These are phyloP conservation scores for Papilio helenus DNA, from an alignment of 1,140 invertebrate species.

Conservation along the genomic window DNA sequence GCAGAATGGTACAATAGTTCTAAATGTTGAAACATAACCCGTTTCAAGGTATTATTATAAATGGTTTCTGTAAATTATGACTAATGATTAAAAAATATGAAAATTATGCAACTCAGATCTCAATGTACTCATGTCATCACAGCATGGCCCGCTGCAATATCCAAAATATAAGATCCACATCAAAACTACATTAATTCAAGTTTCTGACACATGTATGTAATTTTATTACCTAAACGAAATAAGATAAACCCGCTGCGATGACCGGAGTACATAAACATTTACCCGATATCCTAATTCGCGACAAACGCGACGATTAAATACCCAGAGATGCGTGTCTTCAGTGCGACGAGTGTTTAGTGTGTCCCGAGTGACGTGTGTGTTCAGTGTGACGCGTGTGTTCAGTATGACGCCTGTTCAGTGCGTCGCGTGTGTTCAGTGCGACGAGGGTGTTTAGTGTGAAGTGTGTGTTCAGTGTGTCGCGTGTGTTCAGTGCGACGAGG, in stretches of 20 bases:
- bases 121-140: not conserved
- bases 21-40: not conserved
- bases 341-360: too few species aligned
- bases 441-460: too few species aligned
- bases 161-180: too few species aligned
- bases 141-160: not conserved
- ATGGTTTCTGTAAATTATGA: not conserved
- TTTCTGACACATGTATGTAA: not conserved
- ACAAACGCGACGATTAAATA: not conserved
- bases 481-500: too few species aligned
- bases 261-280: not conserved
- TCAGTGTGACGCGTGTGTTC: too few species aligned
- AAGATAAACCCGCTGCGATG: not conserved
- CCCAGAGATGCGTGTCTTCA: not conserved
- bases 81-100: not conserved
- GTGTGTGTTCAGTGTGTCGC: too few species aligned
- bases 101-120: slow-evolving; percentile 10
- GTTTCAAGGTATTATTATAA: not conserved
- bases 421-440: too few species aligned
- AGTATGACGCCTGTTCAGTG: too few species aligned
- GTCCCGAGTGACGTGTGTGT: too few species aligned
- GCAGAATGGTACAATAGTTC: too few species aligned
- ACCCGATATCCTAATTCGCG: not conserved
- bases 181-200: not conserved
- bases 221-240: not conserved